Evolutionary conservation across 2,113 vertebrate genomes (phyloP), one percentile per base, ranked within the genome.

Genomic region (Xenopus borealis): DNA sequence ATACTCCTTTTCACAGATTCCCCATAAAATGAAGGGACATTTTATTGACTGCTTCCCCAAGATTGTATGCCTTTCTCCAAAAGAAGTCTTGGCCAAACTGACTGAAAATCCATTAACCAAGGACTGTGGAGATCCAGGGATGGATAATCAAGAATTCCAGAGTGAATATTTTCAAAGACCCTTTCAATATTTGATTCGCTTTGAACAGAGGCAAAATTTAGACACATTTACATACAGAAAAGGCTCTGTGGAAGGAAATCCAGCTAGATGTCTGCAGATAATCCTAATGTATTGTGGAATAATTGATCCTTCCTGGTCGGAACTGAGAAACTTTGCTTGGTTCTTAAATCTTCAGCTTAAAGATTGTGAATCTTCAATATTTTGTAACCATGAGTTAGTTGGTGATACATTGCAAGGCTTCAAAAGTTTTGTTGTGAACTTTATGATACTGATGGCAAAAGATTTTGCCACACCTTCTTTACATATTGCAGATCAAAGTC

Each of bases 371-470:
- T 83, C 85, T 2, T 98, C 96, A 4, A 83, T 90, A 18, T 99
- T 98, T 62, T 99, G 97, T 81, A 71, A 96, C n/a, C 66, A 81
- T 2, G 7, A 0, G 0, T 84, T 94, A 30, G 85, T 87, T 5
- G 85, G 86, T n/a, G 96, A 98, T 81, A 92, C 91, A 0, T 74
- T 99, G 53, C 66, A 30, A 0, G 95, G 97, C 27, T 98, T 99
- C 85, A 98, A 94, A 88, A 92, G 82, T 71, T 99, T 99, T 81
- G 96, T 99, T 3, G 96, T 98, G 3, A 81, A 90, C 66, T 98
- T 98, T 85, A 96, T 99, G 97, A 94, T 98, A 82, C 78, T 95
- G 19, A 99, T 99, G 97, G 96, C 97, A 0, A 94, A 94, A 57
- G 97, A 99, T 78, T 98, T 99, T 70, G 95, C 96, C 12, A 98